Base-by-base conservation (phyloP, 1,140 invertebrate genomes). In the Drosophila eugracilis region DNA sequence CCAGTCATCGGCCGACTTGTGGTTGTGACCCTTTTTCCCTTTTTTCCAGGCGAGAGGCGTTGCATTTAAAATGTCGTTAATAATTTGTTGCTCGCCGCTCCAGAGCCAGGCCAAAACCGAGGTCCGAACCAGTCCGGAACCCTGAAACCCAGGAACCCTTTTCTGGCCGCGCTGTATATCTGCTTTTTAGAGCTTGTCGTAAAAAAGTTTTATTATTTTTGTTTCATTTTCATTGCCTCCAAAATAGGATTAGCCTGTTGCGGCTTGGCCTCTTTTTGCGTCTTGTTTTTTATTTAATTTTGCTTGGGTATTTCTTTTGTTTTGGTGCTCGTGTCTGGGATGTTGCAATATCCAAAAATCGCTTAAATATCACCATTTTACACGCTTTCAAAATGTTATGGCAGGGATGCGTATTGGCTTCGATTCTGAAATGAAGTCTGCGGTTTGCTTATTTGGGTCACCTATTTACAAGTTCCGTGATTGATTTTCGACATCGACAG, bases 41-140 rank as follows among this genome's bases (percentile, higher is more conserved):
- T 47, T 50, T 39, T 37, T 45, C 19, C 44, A 19, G 49, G n/a
- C 78, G 41, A 53, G 66, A 84, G 80, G 78, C 84, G 78, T 88
- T 75, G 83, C 79, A 88, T 88, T 88, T 88, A 88, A 88, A 88
- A 88, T 88, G 83, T 88, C 83, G 83, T 88, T 89, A 88, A 88
- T 88, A 88, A 88, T 88, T 88, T 84, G 80, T 84, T 84, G 76
- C 80, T 84, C 58, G 65, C 48, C 71, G 65, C 48, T 72, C 63
- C 52, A 49, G 50, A 63, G 21, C 37, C 22, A 60, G 54, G 19
- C 36, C 15, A 21, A 52, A 36, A 59, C 36, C 14, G 21, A 37
- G 57, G 19, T 28, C 30, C 28, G 14, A 24, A 44, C 47, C 48
- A 21, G 62, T 26, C 50, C 21, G 28, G 4, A 17, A 19, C 71